Evolutionary conservation across 2,797 vertebrate species (phyloP).

Genomic region (Coendou prehensilis): DNA sequence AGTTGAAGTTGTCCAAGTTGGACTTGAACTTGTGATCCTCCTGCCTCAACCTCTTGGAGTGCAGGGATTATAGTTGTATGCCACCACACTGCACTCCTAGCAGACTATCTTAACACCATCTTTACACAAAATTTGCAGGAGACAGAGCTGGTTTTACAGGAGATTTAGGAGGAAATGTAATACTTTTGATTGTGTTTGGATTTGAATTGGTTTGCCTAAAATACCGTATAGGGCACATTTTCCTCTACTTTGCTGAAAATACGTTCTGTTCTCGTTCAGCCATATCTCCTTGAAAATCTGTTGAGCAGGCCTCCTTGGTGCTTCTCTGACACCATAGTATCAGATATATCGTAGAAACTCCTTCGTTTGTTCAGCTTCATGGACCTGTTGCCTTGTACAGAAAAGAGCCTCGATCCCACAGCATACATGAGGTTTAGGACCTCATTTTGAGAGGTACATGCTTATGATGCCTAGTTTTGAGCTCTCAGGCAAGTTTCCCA

Average conservation of each 20-base stretch:
- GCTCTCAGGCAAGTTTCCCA: not conserved
- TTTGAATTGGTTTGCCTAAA: slow-evolving; percentile 51
- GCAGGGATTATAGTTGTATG: not conserved
- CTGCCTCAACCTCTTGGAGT: not conserved
- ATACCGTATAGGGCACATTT: not conserved
- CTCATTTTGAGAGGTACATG: not conserved
- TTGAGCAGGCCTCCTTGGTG: slow-evolving; percentile 29
- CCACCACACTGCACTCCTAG: not conserved
- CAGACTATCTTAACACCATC: not conserved
- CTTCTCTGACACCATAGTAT: slow-evolving; percentile 21
- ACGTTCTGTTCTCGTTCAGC: slow-evolving; percentile 46
- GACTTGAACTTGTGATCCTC: not conserved
- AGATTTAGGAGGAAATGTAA: slow-evolving; percentile 21
- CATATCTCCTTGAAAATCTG: slow-evolving; percentile 40
- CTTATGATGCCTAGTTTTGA: slow-evolving; percentile 39
- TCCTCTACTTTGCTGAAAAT: slow-evolving; percentile 59
- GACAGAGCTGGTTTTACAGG: not conserved
- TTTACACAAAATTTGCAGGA: not conserved
- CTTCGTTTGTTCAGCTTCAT: not conserved
- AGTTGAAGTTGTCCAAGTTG: not conserved
- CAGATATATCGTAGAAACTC: not conserved
- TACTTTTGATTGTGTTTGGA: slow-evolving; percentile 54
- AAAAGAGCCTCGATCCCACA: not conserved
- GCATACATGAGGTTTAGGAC: not conserved
- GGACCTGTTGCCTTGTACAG: not conserved